Evolutionary conservation across 2,888 invertebrate species (phyloP).

Genomic region (Megalurothrips usitatus): DNA sequence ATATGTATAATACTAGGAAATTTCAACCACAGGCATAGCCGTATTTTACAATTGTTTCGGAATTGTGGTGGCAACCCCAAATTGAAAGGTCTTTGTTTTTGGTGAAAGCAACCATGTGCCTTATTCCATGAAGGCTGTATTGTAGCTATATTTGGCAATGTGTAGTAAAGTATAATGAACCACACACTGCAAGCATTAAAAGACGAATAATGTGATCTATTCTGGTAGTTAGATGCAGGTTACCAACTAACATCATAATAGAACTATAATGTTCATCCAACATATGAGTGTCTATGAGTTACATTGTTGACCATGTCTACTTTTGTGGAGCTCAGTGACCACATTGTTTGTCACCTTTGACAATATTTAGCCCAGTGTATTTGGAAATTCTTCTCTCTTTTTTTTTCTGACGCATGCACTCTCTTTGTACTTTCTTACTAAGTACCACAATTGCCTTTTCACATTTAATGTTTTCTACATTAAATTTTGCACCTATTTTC

Average conservation of each 20-base stretch:
- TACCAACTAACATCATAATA: no score
- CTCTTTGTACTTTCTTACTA: background rate
- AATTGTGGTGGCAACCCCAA: background rate
- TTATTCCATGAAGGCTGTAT: conserved; percentile 19
- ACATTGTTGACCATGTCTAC: no score
- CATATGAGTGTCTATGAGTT: no score
- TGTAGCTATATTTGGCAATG: background rate
- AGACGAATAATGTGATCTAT: background rate
- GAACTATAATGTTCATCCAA: no score
- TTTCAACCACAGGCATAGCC: background rate
- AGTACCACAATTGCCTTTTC: conserved; percentile 11
- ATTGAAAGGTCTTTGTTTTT: background rate
- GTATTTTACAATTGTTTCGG: background rate
- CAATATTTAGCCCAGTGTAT: background rate
- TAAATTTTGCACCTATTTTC: conserved; percentile 15
- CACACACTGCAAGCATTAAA: background rate
- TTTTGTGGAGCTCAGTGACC: background rate
- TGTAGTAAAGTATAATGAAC: background rate
- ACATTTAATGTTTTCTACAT: background rate
- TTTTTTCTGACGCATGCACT: background rate
- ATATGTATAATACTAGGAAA: no score
- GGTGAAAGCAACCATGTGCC: conserved; percentile 1
- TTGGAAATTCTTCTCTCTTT: no score
- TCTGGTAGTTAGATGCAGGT: no score
- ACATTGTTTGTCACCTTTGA: background rate